phyloP scores from a whole-genome alignment of 1,140 invertebrate species.

The Drosophila seguyi region DNA sequence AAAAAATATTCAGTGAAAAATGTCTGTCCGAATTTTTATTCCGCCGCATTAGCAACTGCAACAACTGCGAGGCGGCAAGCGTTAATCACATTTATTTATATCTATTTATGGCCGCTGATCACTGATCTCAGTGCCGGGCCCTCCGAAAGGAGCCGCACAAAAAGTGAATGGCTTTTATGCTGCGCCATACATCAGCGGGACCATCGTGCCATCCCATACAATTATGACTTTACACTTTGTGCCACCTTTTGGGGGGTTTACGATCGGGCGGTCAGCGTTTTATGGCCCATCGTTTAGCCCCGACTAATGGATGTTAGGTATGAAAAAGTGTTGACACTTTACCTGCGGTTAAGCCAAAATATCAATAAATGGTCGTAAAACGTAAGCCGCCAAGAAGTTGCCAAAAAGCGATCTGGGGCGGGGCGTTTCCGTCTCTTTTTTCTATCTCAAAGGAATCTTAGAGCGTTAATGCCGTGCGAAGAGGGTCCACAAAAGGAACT shows the following conservation, averaged over 20 bases:
- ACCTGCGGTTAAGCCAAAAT: constrained; percentile 36
- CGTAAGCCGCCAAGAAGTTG: constrained; percentile 47
- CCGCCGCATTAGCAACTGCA: constrained; percentile 49
- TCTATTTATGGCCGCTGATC: constrained; percentile 58
- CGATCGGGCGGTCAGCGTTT: constrained; percentile 48
- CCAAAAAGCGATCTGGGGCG: constrained; percentile 40
- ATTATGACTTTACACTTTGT: constrained; percentile 69
- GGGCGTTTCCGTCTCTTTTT: constrained; percentile 59
- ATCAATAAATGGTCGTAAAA: constrained; percentile 72
- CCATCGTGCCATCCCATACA: constrained; percentile 35
- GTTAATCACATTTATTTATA: constrained; percentile 67
- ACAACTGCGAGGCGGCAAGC: constrained; percentile 22
- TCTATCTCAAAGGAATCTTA: constrained; percentile 51
- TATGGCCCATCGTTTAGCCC: constrained; percentile 60
- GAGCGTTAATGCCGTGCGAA: constrained; percentile 58
- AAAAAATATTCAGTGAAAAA: too few species aligned
- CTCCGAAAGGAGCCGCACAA: constrained; percentile 59
- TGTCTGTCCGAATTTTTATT: constrained; percentile 42
- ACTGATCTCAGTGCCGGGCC: constrained; percentile 33
- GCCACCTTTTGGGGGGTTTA: constrained; percentile 73
- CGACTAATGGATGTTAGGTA: constrained; percentile 44
- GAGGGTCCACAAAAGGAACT: constrained; percentile 54
- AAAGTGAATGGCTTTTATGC: constrained; percentile 81
- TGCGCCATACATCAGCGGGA: constrained; percentile 56
- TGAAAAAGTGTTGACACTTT: constrained; percentile 76